Evolutionary conservation across 2,113 vertebrate genomes (phyloP).

Genomic region (Pseudorectes ferrugineus): DNA sequence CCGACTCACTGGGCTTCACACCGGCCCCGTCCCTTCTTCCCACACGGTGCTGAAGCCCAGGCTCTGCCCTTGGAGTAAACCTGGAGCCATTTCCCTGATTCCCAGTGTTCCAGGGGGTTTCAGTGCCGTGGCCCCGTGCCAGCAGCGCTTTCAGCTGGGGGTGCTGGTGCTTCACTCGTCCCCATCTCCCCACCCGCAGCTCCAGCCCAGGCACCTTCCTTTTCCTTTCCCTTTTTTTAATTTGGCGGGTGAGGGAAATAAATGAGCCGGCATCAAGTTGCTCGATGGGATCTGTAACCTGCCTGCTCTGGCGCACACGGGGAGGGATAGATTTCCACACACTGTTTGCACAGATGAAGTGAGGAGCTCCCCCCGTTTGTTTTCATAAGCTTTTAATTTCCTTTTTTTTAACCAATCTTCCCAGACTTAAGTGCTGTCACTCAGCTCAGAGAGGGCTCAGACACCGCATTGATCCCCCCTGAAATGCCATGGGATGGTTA

Average conservation of each 20-base stretch:
- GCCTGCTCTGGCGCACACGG: accelerated
- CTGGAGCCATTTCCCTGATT: not conserved
- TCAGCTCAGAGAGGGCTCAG: not conserved
- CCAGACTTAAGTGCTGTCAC: not conserved
- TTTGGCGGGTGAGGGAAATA: not conserved
- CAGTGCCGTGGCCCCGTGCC: not conserved
- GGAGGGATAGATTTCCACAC: constrained; percentile 21
- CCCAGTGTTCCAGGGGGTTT: not conserved
- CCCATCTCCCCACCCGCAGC: accelerated
- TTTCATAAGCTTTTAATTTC: constrained; percentile 33
- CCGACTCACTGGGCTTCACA: accelerated
- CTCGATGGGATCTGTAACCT: not conserved
- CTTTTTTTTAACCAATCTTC: not conserved
- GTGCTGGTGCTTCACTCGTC: not conserved
- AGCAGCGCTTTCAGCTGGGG: accelerated
- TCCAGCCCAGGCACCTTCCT: not conserved
- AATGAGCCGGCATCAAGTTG: not conserved
- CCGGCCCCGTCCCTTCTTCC: not conserved
- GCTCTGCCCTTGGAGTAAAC: not conserved
- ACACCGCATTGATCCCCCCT: not conserved
- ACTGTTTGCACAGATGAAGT: constrained; percentile 39
- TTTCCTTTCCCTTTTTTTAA: not conserved
- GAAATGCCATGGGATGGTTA: not conserved
- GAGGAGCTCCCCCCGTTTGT: not conserved
- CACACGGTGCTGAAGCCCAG: accelerated